Conservation (phyloP, 1,140 invertebrate species). For the Archivesica marissinica region DNA sequence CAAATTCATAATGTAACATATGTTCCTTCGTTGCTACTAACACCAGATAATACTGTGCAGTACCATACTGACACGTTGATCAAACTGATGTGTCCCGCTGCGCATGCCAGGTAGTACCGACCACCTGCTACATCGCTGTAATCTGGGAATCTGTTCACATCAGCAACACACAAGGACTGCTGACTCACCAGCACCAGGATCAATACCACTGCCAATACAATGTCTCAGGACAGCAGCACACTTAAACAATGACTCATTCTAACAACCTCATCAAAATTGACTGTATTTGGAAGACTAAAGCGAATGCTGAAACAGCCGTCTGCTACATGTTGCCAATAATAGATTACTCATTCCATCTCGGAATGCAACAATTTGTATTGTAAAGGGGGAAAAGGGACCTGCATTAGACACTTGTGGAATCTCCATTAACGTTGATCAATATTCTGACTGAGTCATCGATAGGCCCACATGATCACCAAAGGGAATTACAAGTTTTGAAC, state of each 20-base stretch:
- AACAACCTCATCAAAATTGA: conserved; percentile 5
- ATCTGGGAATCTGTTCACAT: conserved; percentile 41
- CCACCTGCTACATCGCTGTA: conserved; percentile 25
- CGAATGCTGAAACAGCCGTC: conserved; percentile 22
- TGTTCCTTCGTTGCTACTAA: neutral
- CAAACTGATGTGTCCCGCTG: neutral
- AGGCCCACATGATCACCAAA: too few relatives aligned
- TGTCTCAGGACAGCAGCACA: conserved; percentile 18
- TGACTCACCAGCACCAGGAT: conserved; percentile 14
- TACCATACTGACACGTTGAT: neutral
- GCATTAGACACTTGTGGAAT: conserved; percentile 26
- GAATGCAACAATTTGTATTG: conserved; percentile 18
- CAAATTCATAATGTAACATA: neutral
- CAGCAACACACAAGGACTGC: conserved; percentile 24
- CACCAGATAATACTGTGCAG: neutral
- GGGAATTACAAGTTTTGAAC: too few relatives aligned
- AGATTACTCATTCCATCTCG: conserved; percentile 17
- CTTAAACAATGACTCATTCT: conserved; percentile 28
- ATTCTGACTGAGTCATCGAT: conserved; percentile 2
- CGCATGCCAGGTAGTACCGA: neutral
- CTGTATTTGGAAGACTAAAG: conserved; percentile 31
- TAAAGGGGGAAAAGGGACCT: neutral
- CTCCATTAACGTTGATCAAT: neutral
- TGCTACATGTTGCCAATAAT: conserved; percentile 12
- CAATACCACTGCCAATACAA: conserved; percentile 42